These are phyloP conservation scores for Tamandua tetradactyla DNA, from an alignment of 2,797 vertebrate species.

Conservation along the genomic window DNA sequence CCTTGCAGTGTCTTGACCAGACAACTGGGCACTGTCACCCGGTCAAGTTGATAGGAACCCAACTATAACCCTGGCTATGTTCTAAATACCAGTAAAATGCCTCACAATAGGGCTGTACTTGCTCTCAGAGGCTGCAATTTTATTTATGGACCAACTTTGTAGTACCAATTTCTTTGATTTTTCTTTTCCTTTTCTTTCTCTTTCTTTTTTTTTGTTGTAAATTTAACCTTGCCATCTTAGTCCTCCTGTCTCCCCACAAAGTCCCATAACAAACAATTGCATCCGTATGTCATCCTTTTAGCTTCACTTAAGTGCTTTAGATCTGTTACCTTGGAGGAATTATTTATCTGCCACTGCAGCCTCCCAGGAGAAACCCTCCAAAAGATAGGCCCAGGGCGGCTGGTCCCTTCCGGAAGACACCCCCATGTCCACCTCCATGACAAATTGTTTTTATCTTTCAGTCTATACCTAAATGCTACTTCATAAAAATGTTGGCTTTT, in stretches of 20 bases:
- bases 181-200: not conserved
- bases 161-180: not conserved
- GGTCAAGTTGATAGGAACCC: no score
- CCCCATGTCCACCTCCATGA: not conserved
- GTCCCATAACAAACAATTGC: not conserved
- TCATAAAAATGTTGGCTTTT: not conserved
- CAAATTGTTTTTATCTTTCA: not conserved
- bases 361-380: not conserved
- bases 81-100: not conserved
- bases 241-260: not conserved
- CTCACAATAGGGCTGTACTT: not conserved
- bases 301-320: conserved; percentile 44
- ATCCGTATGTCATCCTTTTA: conserved; percentile 25
- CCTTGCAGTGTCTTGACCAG: no score
- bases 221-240: conserved; percentile 24
- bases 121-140: not conserved
- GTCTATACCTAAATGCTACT: not conserved
- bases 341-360: not conserved
- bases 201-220: not conserved
- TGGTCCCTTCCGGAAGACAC: not conserved
- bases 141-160: not conserved
- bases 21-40: no score
- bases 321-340: conserved; percentile 32
- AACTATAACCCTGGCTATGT: no score
- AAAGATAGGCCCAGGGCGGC: not conserved